Percentiles rank a stretch among this genome's conserved stretches.
Conservation (phyloP, 1,140 invertebrate genomes). For the Bactericera cockerelli region DNA sequence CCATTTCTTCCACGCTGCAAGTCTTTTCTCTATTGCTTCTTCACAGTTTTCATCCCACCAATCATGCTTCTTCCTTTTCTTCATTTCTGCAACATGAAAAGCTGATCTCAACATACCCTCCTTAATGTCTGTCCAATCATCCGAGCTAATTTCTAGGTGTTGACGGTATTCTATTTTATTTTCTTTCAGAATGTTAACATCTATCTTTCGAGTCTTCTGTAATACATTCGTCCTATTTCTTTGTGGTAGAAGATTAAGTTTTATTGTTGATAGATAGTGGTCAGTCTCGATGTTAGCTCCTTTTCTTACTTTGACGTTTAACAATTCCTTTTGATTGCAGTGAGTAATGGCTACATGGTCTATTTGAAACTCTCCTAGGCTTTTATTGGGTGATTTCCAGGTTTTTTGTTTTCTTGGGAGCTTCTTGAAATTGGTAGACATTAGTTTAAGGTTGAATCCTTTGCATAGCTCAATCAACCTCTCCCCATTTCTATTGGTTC, state of each 20-base stretch:
- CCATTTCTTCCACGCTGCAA: neutral
- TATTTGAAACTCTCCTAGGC: conserved; percentile 5
- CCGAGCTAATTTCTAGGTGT: no score
- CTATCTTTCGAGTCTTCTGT: no score
- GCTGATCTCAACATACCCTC: neutral
- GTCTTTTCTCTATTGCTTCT: neutral
- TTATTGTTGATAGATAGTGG: conserved; percentile 5
- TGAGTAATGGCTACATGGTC: conserved; percentile 11
- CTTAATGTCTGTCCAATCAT: neutral
- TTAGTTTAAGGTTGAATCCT: neutral
- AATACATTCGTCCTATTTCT: neutral
- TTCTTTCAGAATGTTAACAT: no score
- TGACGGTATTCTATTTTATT: no score
- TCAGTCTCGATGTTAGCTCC: neutral
- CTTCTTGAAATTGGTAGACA: conserved; percentile 9
- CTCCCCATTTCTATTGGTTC: conserved; percentile 11
- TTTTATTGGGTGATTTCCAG: neutral
- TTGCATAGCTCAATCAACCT: conserved; percentile 9
- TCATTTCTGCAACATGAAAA: neutral
- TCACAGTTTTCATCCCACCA: neutral
- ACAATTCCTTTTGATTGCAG: neutral
- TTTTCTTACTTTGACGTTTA: neutral
- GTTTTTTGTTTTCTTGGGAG: conserved; percentile 11
- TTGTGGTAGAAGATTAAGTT: neutral
- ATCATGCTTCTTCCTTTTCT: neutral